phyloP scores from a whole-genome alignment of 2,888 invertebrate genomes.

The Blastobasis lacticolella region DNA sequence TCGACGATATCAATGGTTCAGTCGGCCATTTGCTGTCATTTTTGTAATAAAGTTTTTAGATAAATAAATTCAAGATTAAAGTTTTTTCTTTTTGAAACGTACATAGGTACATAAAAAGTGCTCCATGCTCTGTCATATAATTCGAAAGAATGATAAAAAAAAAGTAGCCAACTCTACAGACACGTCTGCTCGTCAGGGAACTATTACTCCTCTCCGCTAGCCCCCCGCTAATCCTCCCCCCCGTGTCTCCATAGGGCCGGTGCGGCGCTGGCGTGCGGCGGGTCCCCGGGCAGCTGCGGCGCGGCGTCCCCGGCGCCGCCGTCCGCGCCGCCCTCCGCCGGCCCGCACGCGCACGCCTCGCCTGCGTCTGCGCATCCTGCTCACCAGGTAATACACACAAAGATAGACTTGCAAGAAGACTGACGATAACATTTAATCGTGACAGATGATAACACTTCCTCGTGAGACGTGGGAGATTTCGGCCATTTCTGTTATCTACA shows the following conservation, averaged over 20 bases:
- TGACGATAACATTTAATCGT: too few relatives aligned
- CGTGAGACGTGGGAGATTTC: too few relatives aligned
- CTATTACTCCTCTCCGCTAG: background rate
- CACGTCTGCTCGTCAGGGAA: background rate
- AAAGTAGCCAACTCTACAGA: background rate
- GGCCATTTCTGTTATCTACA: too few relatives aligned
- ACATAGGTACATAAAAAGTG: too few relatives aligned
- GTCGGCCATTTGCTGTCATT: too few relatives aligned
- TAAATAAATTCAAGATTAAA: too few relatives aligned
- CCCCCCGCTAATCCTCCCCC: background rate
- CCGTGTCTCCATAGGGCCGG: conserved; percentile 12
- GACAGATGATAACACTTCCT: too few relatives aligned
- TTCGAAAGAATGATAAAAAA: background rate
- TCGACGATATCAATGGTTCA: too few relatives aligned
- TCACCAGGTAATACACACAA: conserved; percentile 53
- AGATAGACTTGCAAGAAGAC: too few relatives aligned
- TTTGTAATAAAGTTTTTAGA: too few relatives aligned
- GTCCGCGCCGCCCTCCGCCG: conserved; percentile 58
- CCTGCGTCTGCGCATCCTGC: conserved; percentile 43
- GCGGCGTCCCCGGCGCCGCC: conserved; percentile 60
- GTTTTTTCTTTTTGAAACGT: too few relatives aligned
- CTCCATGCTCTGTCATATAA: too few relatives aligned
- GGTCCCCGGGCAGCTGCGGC: conserved; percentile 66
- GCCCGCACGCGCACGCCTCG: conserved; percentile 28
- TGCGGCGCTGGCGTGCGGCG: conserved; percentile 29